Percentiles rank a stretch among this genome's conserved stretches.
phyloP scores from a whole-genome alignment of 2,888 invertebrate genomes.

The Hyles lineata region DNA sequence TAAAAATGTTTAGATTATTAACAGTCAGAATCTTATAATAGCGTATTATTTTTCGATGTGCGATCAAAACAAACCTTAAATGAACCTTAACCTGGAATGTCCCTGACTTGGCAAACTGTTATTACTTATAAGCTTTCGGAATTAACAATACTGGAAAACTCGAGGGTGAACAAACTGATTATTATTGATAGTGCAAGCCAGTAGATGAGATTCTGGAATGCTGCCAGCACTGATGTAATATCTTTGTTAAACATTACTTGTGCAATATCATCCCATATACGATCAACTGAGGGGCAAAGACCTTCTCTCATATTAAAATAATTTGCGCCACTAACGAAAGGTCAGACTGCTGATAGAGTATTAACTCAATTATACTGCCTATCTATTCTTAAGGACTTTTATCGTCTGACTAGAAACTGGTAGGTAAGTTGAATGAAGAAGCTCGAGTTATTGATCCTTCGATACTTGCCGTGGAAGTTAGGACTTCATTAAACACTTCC shows the following conservation, averaged over 20 bases:
- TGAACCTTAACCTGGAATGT: no score
- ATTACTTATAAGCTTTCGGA: background rate
- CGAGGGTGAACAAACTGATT: background rate
- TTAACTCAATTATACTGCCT: constrained; percentile 16
- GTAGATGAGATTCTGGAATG: constrained; percentile 5
- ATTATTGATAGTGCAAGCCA: constrained; percentile 1
- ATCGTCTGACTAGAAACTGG: constrained; percentile 1
- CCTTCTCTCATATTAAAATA: constrained; percentile 9
- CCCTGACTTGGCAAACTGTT: background rate
- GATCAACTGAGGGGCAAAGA: constrained; percentile 6
- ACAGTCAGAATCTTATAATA: background rate
- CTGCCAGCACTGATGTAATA: constrained; percentile 11
- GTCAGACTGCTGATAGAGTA: constrained; percentile 22
- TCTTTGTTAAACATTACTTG: constrained; percentile 4
- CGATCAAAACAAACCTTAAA: background rate
- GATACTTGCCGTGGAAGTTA: background rate
- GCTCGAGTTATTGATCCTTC: background rate
- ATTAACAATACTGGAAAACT: background rate
- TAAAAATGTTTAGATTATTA: no score
- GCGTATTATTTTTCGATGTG: background rate
- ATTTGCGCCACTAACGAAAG: constrained; percentile 13
- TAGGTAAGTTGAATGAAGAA: background rate
- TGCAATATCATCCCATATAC: background rate
- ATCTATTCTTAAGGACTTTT: constrained; percentile 11
- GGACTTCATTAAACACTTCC: background rate